Percentiles rank a stretch among this genome's conserved stretches.
Evolutionary conservation across 2,888 invertebrate species (phyloP).

Genomic region (Mesorhabditis spiculigera): DNA sequence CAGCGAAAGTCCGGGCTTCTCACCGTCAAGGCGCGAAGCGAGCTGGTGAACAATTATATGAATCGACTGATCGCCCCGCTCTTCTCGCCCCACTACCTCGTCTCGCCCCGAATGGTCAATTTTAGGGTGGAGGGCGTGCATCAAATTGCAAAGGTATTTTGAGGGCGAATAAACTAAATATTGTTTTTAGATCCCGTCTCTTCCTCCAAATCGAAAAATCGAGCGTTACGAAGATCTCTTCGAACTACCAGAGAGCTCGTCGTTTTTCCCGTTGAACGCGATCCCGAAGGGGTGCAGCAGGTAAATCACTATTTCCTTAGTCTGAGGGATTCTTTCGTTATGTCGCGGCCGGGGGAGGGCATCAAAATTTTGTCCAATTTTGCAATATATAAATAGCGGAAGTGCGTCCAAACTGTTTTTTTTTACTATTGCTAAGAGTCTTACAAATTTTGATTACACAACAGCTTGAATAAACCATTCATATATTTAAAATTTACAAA

Average conservation of each 20-base stretch:
- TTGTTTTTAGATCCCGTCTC: conserved; percentile 39
- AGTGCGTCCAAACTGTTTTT: background rate
- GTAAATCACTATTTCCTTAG: background rate
- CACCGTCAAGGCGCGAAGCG: conserved; percentile 43
- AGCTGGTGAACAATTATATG: conserved; percentile 36
- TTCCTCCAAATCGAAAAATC: conserved; percentile 44
- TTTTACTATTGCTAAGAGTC: background rate
- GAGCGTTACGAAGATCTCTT: conserved; percentile 42
- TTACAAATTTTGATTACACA: too few relatives aligned
- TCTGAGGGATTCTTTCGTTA: background rate
- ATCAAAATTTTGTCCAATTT: background rate
- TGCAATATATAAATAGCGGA: background rate
- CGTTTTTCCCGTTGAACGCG: conserved; percentile 32
- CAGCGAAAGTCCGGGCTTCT: conserved; percentile 46
- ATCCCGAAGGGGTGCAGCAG: conserved; percentile 12
- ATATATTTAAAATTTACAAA: too few relatives aligned
- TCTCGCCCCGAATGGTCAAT: conserved; percentile 42
- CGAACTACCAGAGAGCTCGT: conserved; percentile 21
- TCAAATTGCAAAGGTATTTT: conserved; percentile 49
- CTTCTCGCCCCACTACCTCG: conserved; percentile 31
- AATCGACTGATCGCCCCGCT: conserved; percentile 43
- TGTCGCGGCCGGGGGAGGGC: background rate
- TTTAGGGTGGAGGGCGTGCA: conserved; percentile 44
- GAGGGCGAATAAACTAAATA: background rate
- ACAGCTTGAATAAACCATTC: too few relatives aligned